Conservation (phyloP, 2,888 invertebrate genomes). For the Melanchra persicariae region DNA sequence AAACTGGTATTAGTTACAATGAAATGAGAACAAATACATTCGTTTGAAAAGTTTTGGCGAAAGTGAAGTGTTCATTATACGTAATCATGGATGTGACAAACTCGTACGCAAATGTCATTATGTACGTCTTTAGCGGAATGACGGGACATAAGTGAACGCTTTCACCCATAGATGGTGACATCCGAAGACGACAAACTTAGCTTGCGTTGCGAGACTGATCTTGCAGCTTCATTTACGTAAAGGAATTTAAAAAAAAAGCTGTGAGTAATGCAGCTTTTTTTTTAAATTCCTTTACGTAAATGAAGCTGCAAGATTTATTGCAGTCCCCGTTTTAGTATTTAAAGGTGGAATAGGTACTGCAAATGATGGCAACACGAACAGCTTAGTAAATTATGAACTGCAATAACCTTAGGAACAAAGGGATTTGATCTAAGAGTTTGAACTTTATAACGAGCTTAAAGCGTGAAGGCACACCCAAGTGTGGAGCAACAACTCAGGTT, state of each 20-base stretch:
- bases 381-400: neutral
- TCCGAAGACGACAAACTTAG: slow-evolving; percentile 40
- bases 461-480: slow-evolving; percentile 11
- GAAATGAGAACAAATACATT: slow-evolving; percentile 27
- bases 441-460: slow-evolving; percentile 38
- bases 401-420: slow-evolving; percentile 20
- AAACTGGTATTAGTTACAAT: slow-evolving; percentile 33
- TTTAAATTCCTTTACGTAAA: neutral
- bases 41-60: slow-evolving; percentile 53
- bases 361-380: neutral
- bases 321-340: neutral
- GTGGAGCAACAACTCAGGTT: slow-evolving; percentile 16
- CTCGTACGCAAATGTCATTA: slow-evolving; percentile 65
- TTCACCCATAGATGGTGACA: slow-evolving; percentile 52
- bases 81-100: slow-evolving; percentile 63
- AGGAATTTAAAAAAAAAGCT: neutral
- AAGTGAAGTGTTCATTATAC: slow-evolving; percentile 54
- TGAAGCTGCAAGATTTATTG: neutral
- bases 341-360: neutral
- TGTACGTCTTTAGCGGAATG: slow-evolving; percentile 43
- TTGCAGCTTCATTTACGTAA: neutral
- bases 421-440: slow-evolving; percentile 17
- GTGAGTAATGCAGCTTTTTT: neutral
- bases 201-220: slow-evolving; percentile 19
- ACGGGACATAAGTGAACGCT: slow-evolving; percentile 53